These are phyloP conservation scores for Hydrolagus affinis DNA, from an alignment of 2,113 vertebrate species.

Conservation along the genomic window DNA sequence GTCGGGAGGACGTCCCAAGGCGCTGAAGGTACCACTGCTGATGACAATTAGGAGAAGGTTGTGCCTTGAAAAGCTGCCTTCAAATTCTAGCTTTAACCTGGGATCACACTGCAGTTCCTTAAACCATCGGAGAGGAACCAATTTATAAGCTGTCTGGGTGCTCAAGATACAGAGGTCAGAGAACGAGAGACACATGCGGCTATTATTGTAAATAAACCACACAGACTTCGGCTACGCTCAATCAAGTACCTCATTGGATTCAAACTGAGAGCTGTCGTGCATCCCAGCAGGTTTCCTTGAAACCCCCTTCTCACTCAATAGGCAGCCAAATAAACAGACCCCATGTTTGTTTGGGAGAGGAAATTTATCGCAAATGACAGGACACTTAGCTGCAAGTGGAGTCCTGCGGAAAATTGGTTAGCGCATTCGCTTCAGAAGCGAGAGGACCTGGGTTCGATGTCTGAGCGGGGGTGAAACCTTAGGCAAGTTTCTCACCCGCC, in stretches of 20 bases:
- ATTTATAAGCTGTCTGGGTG: neutral
- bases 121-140: constrained; percentile 24
- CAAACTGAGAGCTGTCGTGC: constrained; percentile 52
- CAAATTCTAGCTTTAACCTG: too few relatives aligned
- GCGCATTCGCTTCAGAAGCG: too few relatives aligned
- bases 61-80: too few relatives aligned
- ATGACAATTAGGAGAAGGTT: too few relatives aligned
- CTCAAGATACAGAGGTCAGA: neutral
- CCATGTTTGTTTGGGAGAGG: constrained; percentile 66
- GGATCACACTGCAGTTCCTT: neutral
- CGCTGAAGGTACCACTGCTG: too few relatives aligned
- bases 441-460: too few relatives aligned
- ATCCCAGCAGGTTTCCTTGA: constrained; percentile 56
- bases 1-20: too few relatives aligned
- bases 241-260: constrained; percentile 52
- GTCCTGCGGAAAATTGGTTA: too few relatives aligned
- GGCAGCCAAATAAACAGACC: constrained; percentile 60
- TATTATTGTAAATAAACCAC: constrained; percentile 11
- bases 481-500: too few relatives aligned
- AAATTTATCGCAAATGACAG: constrained; percentile 90
- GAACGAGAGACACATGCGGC: neutral
- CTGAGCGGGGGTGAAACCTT: too few relatives aligned
- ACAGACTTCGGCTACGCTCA: neutral
- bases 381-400: constrained; percentile 61
- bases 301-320: constrained; percentile 53